Evolutionary conservation across 2,113 vertebrate genomes (phyloP).

Genomic region (Varanus komodoensis): DNA sequence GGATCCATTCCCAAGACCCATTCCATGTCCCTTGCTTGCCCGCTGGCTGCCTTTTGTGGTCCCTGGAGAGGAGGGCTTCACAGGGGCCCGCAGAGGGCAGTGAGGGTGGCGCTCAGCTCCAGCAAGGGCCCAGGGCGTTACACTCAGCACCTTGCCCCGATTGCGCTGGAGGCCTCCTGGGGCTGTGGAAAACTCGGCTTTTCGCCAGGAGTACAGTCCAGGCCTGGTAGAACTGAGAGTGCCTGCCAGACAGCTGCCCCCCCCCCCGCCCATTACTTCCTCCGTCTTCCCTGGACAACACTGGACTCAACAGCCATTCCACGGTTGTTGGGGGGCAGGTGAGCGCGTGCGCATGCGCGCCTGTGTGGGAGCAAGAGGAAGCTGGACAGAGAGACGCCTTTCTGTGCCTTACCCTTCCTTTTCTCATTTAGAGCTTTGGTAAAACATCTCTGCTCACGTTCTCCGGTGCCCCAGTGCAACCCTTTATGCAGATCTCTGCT

Average conservation of each 20-base stretch:
- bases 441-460: not conserved
- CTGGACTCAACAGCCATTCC: not conserved
- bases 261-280: not conserved
- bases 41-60: no score
- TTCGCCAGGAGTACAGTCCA: not conserved
- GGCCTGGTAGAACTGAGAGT: not conserved
- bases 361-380: not conserved
- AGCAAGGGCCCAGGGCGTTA: not conserved
- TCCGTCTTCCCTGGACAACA: not conserved
- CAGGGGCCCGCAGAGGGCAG: no score
- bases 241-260: not conserved
- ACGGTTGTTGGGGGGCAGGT: no score
- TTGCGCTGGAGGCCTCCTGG: no score
- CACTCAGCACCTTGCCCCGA: no score
- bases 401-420: not conserved
- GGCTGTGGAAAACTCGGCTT: no score
- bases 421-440: not conserved
- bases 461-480: not conserved
- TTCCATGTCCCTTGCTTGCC: no score
- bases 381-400: not conserved
- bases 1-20: no score
- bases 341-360: not conserved
- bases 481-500: not conserved
- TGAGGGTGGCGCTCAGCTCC: not conserved
- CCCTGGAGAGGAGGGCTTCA: no score